Evolutionary conservation across 2,888 invertebrate genomes (phyloP), one percentile per base, ranked within the genome.

Genomic region (Lutraria lutraria): DNA sequence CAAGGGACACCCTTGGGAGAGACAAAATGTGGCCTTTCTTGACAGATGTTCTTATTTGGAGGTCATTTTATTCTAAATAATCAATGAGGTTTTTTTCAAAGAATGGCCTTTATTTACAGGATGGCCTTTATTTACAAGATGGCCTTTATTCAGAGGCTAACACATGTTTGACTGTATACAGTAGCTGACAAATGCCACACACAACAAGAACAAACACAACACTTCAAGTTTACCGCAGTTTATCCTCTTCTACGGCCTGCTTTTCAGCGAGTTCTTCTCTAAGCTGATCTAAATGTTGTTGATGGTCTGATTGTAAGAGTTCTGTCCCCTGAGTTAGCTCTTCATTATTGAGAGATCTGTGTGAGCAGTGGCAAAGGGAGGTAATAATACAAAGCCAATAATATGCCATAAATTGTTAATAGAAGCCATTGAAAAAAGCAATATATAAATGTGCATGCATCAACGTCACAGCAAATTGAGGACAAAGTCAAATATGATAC

Each of bases 241-340:
- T 88, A 29, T 89, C 89, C 88, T 94, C 94, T 86, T 95, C 94
- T 29, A 89, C 76, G 60, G 90, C 86, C 43, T 90, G 89, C 81
- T 94, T 93, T 68, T 92, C 82, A 31, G 90, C 84, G 53, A 94
- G 84, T 86, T 94, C 91, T 76, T 93, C 93, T 76, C 89, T 88
- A 79, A 95, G 88, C 86, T 93, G 92, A 34, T 90, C 89, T 53
- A 93, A 60, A 25, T 93, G 85, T 25, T 92, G 89, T 34, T 88
- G 88, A 83, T 93, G 92, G 43, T 93, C 93, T 68, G 90, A 88
- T 72, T 90, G 89, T 80, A 94, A 80, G 85, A 91, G 91, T 86
- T 83, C 90, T 85, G 92, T 88, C 90, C 94, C 94, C 86, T 93
- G 91, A n/a, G 93, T 92, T 29, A 88, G 76, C 81, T 93, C 92